Percentiles rank a stretch among this genome's conserved stretches.
Conservation (phyloP, 2,113 vertebrate species). For the Crotalus viridis region DNA sequence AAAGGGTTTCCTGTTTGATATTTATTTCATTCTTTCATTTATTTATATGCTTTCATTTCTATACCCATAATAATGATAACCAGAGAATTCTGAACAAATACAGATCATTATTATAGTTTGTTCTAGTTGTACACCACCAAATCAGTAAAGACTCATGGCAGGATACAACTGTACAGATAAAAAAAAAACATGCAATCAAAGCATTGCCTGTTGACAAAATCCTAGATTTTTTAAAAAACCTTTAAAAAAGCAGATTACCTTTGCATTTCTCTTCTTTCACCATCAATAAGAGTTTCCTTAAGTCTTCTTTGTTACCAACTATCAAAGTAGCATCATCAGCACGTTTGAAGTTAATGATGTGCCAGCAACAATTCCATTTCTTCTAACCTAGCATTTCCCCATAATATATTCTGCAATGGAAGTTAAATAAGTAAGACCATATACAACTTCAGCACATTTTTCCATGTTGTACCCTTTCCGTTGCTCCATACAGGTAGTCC, state of each 20-base stretch:
- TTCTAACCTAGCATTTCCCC: not conserved
- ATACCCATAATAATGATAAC: not conserved
- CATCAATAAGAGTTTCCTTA: not conserved
- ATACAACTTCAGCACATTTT: not conserved
- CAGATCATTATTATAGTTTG: not conserved
- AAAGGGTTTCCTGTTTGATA: not conserved
- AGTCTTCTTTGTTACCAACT: not conserved
- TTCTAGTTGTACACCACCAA: not conserved
- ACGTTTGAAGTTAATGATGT: not conserved
- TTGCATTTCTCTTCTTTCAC: not conserved
- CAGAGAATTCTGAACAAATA: not conserved
- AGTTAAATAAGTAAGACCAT: not conserved
- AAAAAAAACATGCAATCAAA: not conserved
- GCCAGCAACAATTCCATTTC: not conserved
- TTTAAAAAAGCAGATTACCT: not conserved
- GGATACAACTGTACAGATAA: not conserved
- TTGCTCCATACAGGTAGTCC: not conserved
- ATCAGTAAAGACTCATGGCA: not conserved
- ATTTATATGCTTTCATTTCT: not conserved
- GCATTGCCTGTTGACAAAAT: not conserved
- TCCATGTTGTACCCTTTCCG: not conserved
- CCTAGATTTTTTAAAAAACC: not conserved
- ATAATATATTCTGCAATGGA: not conserved
- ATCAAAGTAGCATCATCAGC: not conserved
- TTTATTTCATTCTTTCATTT: not conserved